phyloP scores from a whole-genome alignment of 37 sponge, comb jelly and placozoan species.

The Mnemiopsis leidyi region DNA sequence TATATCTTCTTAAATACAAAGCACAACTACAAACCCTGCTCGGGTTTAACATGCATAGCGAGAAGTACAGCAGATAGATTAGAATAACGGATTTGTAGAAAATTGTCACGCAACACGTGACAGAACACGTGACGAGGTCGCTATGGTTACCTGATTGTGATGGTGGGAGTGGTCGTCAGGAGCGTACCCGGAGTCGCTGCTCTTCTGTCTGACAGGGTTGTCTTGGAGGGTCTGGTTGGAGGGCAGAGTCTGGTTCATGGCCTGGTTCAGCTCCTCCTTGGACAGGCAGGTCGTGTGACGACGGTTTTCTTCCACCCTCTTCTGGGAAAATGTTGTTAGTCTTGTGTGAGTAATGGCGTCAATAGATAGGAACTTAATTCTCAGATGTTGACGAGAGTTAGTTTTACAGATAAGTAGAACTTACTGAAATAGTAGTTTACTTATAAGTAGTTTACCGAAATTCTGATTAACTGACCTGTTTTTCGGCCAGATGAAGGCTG shows the following conservation, averaged over 20 bases:
- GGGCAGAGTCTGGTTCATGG: conserved; percentile 54
- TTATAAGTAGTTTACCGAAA: no score
- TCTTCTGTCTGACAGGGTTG: conserved; percentile 57
- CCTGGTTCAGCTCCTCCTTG: conserved; percentile 63
- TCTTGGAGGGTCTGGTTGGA: conserved; percentile 49
- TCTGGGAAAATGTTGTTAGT: background rate
- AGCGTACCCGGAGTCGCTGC: conserved; percentile 50
- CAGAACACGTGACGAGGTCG: no score
- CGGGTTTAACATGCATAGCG: no score
- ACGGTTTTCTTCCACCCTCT: conserved; percentile 43
- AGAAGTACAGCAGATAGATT: no score
- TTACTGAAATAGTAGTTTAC: no score
- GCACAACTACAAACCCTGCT: no score
- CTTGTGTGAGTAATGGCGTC: background rate
- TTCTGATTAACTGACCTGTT: conserved; percentile 22
- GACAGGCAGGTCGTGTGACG: conserved; percentile 59
- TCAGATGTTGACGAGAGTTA: background rate
- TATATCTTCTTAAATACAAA: no score
- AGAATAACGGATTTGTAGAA: no score
- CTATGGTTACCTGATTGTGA: background rate
- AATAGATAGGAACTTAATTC: background rate
- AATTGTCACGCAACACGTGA: no score
- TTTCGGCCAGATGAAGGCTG: conserved; percentile 54
- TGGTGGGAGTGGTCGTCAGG: conserved; percentile 9
- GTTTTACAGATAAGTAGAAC: no score